Conservation (phyloP, 2,113 vertebrate species). For the Spea bombifrons region DNA sequence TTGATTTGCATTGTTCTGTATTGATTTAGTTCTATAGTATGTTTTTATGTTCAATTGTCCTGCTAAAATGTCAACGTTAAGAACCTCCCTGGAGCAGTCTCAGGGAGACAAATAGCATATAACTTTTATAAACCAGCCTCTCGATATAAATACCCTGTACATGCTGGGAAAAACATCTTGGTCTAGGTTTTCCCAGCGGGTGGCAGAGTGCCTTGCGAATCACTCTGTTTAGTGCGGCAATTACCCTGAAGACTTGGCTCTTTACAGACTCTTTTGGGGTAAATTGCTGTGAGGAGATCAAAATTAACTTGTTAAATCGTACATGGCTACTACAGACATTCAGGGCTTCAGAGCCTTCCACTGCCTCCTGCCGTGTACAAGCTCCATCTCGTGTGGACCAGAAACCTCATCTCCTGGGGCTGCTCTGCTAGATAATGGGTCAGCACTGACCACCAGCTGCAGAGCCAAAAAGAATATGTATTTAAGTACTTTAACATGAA, state of each 20-base stretch:
- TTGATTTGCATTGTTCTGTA: not conserved
- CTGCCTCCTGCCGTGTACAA: not conserved
- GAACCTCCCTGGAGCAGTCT: not conserved
- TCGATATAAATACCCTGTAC: not conserved
- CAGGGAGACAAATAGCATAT: not conserved
- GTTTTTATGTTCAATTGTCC: not conserved
- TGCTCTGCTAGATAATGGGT: too few relatives aligned
- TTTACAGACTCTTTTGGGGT: not conserved
- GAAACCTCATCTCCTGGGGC: too few relatives aligned
- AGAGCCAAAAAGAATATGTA: too few relatives aligned
- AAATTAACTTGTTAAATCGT: conserved; percentile 1
- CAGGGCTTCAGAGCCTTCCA: not conserved
- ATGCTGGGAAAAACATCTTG: conserved; percentile 32
- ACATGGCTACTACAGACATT: too few relatives aligned
- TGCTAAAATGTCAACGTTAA: not conserved
- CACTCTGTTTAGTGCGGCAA: conserved; percentile 28
- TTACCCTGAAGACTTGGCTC: conserved; percentile 19
- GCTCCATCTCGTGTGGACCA: too few relatives aligned
- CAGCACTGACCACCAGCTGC: too few relatives aligned
- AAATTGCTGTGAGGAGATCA: conserved; percentile 25
- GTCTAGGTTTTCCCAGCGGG: conserved; percentile 22
- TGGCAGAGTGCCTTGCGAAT: conserved; percentile 29
- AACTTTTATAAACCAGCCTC: not conserved
- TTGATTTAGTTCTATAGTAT: not conserved
- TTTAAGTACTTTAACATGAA: too few relatives aligned